Base-by-base conservation (phyloP, 1,140 invertebrate genomes). In the Acromyrmex heyeri region DNA sequence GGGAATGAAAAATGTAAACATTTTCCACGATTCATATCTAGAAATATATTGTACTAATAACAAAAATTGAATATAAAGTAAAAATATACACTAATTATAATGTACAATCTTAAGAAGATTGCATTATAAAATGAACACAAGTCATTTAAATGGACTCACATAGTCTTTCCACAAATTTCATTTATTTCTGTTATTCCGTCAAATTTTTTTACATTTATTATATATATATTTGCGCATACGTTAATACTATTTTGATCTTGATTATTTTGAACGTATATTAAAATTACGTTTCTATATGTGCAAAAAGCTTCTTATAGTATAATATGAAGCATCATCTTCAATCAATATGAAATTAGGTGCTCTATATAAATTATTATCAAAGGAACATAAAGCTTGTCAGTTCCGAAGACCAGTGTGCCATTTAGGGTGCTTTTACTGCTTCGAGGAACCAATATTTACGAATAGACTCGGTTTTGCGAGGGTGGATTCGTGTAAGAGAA, bases 371-470 rank as follows among this genome's bases (percentile, higher is more conserved):
- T 72, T 67, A 61, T 78, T 44, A 10, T 30, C 1, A 0, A 8
- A 70, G 7, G 55, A 5, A 59, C 53, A 59, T 38, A 7, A 5
- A 1, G 18, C 14, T 34, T 67, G 10, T 30, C 10, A 38, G 18
- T 7, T 10, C 16, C 4, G n/a, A 34, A 48, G 14, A 4, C 10
- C 50, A 62, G 5, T 8, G 34, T 27, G n/a, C 44, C 12, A 21
- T 27, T 55, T 48, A 73, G 53, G 24, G 38, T 53, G 24, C 18
- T 55, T 27, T 65, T 65, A 44, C 30, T 27, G 4, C 2, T 2
- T 27, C 1, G 57, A 86, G 21, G 18, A 64, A 7, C 24, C 55
- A 1, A 83, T 69, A 50, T 81, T 86, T 69, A 38, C 30, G 24
- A 50, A 34, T 18, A 18, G 21, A 61, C 64, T 55, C 53, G 4